Evolutionary conservation across 2,888 invertebrate genomes (phyloP).

Genomic region (Blastobasis adustella): DNA sequence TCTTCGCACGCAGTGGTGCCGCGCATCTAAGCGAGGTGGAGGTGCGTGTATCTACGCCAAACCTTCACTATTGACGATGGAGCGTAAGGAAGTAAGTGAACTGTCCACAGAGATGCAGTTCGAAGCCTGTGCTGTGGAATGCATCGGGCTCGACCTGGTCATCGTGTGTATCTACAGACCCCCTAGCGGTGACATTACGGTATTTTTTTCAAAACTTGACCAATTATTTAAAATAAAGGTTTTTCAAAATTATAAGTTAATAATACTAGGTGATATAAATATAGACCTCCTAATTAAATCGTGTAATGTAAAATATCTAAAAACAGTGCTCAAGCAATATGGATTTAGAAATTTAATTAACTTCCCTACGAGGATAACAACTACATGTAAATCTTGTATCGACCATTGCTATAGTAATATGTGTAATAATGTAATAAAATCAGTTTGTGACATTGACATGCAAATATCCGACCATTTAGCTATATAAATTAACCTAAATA

Average conservation of each 20-base stretch:
- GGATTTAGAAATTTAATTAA: neutral
- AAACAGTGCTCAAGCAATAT: neutral
- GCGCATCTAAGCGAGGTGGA: neutral
- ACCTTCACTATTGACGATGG: neutral
- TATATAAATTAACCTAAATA: neutral
- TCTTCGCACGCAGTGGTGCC: neutral
- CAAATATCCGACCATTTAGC: neutral
- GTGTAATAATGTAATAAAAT: neutral
- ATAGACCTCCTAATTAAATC: neutral
- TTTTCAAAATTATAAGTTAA: neutral
- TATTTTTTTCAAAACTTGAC: neutral
- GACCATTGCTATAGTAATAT: conserved; percentile 2
- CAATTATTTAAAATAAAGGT: neutral
- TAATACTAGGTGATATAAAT: neutral
- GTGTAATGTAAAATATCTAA: neutral
- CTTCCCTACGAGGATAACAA: conserved; percentile 1
- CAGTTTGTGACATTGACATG: neutral
- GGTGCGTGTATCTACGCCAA: conserved; percentile 3
- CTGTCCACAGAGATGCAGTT: neutral
- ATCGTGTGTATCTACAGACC: conserved; percentile 2
- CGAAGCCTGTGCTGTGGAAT: conserved; percentile 2
- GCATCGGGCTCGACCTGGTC: neutral
- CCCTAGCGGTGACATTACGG: neutral
- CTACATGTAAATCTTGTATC: neutral
- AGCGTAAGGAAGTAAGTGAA: neutral